These are phyloP conservation scores for Lochmaea crataegi DNA, from an alignment of 2,888 invertebrate species.

Conservation along the genomic window DNA sequence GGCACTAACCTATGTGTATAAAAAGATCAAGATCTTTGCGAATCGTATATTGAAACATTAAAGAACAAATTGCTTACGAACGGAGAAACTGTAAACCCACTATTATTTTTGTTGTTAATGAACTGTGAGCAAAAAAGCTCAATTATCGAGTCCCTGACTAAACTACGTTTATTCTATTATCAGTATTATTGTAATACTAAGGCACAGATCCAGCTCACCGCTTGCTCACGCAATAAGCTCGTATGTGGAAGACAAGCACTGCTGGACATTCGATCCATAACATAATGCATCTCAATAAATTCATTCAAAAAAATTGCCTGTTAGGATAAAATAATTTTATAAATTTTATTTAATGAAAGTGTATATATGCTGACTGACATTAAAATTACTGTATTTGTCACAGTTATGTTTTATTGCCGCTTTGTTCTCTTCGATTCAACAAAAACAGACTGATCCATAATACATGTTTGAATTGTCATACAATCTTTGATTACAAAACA, in stretches of 20 bases:
- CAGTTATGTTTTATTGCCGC: too few species aligned
- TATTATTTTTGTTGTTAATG: conserved; percentile 36
- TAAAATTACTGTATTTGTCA: background rate
- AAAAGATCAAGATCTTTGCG: too few species aligned
- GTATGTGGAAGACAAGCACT: conserved; percentile 65
- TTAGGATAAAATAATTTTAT: background rate
- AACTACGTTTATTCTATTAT: conserved; percentile 63
- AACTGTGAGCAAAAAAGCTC: conserved; percentile 65
- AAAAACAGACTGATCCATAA: background rate
- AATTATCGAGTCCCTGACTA: conserved; percentile 61
- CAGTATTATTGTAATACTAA: conserved; percentile 67
- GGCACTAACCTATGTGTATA: too few species aligned
- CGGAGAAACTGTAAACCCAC: conserved; percentile 50
- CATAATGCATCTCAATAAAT: conserved; percentile 4
- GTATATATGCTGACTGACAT: background rate
- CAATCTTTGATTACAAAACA: conserved; percentile 48
- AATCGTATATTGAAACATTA: too few species aligned
- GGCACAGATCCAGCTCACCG: conserved; percentile 67
- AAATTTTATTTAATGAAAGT: background rate
- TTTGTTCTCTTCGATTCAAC: too few species aligned
- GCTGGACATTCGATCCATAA: conserved; percentile 64
- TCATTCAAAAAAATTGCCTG: background rate
- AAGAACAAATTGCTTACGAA: conserved; percentile 44
- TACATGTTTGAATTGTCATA: background rate
- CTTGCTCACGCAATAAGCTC: conserved; percentile 63